Percentiles rank a stretch among this genome's conserved stretches.
These are phyloP conservation scores for Dasyornis broadbenti DNA, from an alignment of 2,113 vertebrate genomes.

Conservation along the genomic window DNA sequence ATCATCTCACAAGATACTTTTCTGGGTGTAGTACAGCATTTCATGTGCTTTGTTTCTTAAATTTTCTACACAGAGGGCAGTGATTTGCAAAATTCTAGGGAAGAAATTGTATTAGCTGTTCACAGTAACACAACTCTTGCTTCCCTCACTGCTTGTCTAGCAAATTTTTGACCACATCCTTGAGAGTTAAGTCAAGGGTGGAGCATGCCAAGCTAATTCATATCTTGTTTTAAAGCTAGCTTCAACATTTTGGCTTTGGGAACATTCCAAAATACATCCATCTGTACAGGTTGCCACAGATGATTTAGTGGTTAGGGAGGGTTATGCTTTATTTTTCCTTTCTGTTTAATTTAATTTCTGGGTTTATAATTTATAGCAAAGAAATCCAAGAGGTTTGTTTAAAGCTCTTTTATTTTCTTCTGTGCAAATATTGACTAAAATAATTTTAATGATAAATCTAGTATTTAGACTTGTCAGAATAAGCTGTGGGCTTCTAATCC, in stretches of 20 bases:
- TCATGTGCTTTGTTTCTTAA: neutral
- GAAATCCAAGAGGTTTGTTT: neutral
- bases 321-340: neutral
- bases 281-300: neutral
- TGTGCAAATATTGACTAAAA: constrained; percentile 9
- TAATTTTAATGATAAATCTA: constrained; percentile 2
- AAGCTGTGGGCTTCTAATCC: neutral
- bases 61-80: neutral
- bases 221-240: neutral
- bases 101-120: neutral
- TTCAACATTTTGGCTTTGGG: neutral
- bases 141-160: neutral
- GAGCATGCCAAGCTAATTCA: neutral
- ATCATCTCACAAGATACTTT: neutral
- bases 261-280: neutral
- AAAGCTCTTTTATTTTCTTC: neutral
- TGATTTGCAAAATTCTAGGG: neutral
- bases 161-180: neutral
- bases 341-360: constrained; percentile 34
- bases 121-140: neutral
- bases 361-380: constrained; percentile 11
- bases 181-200: neutral
- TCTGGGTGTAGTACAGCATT: neutral
- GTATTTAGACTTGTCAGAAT: neutral
- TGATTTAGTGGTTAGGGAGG: constrained; percentile 1